Evolutionary conservation across 1,140 invertebrate species (phyloP), one percentile per base, ranked within the genome.

Genomic region (Teleopsis dalmanni): DNA sequence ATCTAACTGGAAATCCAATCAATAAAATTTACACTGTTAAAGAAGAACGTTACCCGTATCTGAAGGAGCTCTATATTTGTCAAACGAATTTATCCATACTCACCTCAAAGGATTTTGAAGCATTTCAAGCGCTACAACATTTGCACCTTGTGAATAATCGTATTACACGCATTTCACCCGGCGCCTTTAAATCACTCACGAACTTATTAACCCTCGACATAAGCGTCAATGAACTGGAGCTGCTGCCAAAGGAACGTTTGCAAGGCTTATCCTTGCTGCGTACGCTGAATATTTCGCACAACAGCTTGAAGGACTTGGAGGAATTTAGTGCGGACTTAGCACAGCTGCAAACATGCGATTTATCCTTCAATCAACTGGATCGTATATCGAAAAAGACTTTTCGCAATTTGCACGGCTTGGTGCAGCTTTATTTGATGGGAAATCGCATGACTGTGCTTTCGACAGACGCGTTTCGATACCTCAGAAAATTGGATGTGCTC

Each of bases 61-160:
- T 93, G 0, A 81, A 88, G 64, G 86, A 90, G 66, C 75, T 94
- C 8, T 82, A 87, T 59, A 84, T 92, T 46, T 84, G 81, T 36
- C 77, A 80, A 18, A 92, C 89, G 1, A 93, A 93, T 65, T 72
- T 94, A 11, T 87, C 81, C 2, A 83, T 92, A 41, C 77, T 95
- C 4, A 90, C 88, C 0, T 88, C 87, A 35, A 86, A 85, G 58
- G 91, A 93, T 57, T 92, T 95, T 59, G 83, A 88, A 59, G 80
- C 85, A n/a, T 92, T 92, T 57, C 84, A 87, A 3, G 79, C 81
- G 0, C 72, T 95, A 9, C 76, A 85, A 55, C 82, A 83, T 57
- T 73, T 94, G 14, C 83, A 81, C 53, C 66, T 95, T 29, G 74
- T 77, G 2, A 74, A 81, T 52, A 94, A 93, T 65, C 76, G 80